These are phyloP conservation scores for Loriculus beryllinus DNA, from an alignment of 2,797 vertebrate genomes.

Conservation along the genomic window DNA sequence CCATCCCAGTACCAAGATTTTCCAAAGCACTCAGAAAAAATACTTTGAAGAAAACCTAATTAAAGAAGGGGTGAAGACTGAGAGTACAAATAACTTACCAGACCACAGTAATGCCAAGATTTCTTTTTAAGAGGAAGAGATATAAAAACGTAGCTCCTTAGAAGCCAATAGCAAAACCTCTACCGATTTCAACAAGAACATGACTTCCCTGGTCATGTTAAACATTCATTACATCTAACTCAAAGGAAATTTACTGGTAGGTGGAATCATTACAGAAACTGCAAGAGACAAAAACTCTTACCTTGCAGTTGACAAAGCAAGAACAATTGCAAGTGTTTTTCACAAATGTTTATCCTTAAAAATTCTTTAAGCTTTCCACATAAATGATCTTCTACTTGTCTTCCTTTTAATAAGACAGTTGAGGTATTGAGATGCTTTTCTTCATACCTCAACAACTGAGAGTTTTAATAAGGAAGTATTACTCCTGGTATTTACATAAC, in stretches of 20 bases:
- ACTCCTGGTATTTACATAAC: background rate
- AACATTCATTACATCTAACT: background rate
- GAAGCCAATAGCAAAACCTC: background rate
- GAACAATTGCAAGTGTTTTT: background rate
- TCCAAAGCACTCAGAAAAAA: background rate
- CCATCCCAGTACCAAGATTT: background rate
- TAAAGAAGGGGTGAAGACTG: background rate
- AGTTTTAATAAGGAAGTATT: background rate
- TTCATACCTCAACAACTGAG: background rate
- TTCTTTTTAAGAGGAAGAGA: background rate
- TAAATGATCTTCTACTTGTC: background rate
- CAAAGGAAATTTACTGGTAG: background rate
- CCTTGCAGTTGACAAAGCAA: background rate
- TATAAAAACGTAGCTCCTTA: background rate
- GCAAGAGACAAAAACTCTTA: background rate
- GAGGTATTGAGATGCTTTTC: background rate
- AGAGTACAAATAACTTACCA: background rate
- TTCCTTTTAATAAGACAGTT: background rate
- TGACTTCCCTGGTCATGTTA: background rate
- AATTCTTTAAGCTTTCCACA: background rate
- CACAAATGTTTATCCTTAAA: background rate
- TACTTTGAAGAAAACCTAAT: background rate
- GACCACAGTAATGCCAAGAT: background rate
- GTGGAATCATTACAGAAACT: background rate
- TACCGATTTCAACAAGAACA: accelerated